phyloP scores from a whole-genome alignment of 2,113 vertebrate species.

The cattle (Bos taurus) region ARS-UCD2.0 NC_037336.1:23631501-23632000 shows the following conservation, averaged over 20 bases:
- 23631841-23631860: not conserved
- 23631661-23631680: not conserved
- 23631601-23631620: not conserved
- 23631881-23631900: not conserved
- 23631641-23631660: not conserved
- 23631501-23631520: not conserved
- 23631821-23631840: not conserved
- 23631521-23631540: not conserved
- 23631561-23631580: not conserved
- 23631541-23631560: not conserved
- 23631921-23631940: not conserved
- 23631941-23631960: not conserved
- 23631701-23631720: conserved; percentile 47
- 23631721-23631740: conserved; percentile 47
- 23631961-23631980: not conserved
- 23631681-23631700: conserved; percentile 26
- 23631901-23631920: not conserved
- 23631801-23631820: conserved; percentile 35
- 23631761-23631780: conserved; percentile 22
- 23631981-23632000: not conserved
- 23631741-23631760: conserved; percentile 27
- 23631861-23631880: not conserved
- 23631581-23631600: not conserved
- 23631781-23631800: conserved; percentile 7
- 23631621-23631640: not conserved